A percentile compares a stretch with the other conserved stretches of the same genome.
Conservation (phyloP, 2,888 invertebrate species). For the Galerucella nymphaeae region DNA sequence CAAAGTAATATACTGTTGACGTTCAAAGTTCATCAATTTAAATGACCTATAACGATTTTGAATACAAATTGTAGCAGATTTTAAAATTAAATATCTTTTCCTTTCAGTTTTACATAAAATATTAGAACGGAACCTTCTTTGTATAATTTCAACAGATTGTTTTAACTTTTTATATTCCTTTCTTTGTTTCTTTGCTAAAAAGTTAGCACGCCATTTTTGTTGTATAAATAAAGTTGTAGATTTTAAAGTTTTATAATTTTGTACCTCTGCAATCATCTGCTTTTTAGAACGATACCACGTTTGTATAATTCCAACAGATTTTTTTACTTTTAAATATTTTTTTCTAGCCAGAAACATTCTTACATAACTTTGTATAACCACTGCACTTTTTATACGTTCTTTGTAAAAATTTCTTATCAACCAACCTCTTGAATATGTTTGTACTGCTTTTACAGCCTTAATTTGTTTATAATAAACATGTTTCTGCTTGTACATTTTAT, state of each 20-base stretch:
- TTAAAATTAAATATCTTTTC: conserved; percentile 34
- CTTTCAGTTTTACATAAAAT: conserved; percentile 25
- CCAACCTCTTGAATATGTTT: conserved; percentile 50
- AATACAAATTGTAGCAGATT: conserved; percentile 41
- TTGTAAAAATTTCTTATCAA: conserved; percentile 48
- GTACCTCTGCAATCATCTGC: conserved; percentile 51
- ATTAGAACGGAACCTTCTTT: conserved; percentile 58
- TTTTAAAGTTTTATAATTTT: conserved; percentile 48
- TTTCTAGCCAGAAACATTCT: conserved; percentile 55
- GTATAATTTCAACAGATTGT: conserved; percentile 59
- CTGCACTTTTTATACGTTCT: conserved; percentile 39
- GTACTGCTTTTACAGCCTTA: conserved; percentile 49
- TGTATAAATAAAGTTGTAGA: conserved; percentile 62
- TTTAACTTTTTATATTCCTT: conserved; percentile 57
- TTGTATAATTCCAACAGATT: conserved; percentile 41
- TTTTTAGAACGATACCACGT: conserved; percentile 49
- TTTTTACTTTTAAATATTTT: conserved; percentile 43
- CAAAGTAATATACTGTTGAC: conserved; percentile 44
- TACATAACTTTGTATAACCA: conserved; percentile 63
- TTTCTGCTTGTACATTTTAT: conserved; percentile 58
- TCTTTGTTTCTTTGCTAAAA: conserved; percentile 57
- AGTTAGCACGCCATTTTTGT: conserved; percentile 65
- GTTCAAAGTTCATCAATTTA: conserved; percentile 40
- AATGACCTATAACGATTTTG: conserved; percentile 54
- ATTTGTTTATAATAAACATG: conserved; percentile 47